Evolutionary conservation across 2,888 invertebrate species (phyloP).

Genomic region (Hermodice carunculata): DNA sequence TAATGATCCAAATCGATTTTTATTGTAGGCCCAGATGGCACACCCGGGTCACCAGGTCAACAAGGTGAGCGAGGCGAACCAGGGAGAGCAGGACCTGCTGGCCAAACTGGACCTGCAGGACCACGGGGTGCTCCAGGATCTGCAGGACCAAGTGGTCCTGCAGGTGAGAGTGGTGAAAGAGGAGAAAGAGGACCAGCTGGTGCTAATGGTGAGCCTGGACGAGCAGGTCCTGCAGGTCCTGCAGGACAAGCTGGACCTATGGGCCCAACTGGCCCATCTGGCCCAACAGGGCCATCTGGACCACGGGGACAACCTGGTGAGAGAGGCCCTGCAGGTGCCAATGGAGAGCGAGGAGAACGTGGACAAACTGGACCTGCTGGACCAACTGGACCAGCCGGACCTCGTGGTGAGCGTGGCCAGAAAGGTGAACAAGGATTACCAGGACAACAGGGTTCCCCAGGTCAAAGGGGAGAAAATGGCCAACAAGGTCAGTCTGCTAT

Average conservation of each 20-base stretch:
- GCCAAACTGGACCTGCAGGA: constrained; percentile 32
- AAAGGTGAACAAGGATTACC: neutral
- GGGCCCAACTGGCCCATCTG: constrained; percentile 18
- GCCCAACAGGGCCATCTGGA: constrained; percentile 21
- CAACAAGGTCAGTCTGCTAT: too few relatives aligned
- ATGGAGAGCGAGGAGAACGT: constrained; percentile 8
- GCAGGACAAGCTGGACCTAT: constrained; percentile 1
- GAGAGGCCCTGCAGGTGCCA: constrained; percentile 13
- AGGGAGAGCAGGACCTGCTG: constrained; percentile 21
- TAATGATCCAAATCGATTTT: too few relatives aligned
- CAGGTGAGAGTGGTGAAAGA: constrained; percentile 27
- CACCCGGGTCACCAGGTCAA: too few relatives aligned
- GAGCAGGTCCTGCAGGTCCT: constrained; percentile 11
- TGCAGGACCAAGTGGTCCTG: constrained; percentile 31
- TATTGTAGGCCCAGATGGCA: too few relatives aligned
- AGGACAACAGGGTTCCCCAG: constrained; percentile 8
- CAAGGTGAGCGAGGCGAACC: neutral
- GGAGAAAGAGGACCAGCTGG: constrained; percentile 35
- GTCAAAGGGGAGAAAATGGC: neutral
- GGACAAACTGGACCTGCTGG: constrained; percentile 18
- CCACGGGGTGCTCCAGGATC: constrained; percentile 29
- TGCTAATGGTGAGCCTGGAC: constrained; percentile 16
- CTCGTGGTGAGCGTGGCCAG: constrained; percentile 16
- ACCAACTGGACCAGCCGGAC: constrained; percentile 15
- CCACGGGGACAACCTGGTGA: constrained; percentile 24